Percentiles rank a stretch among this genome's conserved stretches.
These are phyloP conservation scores for Hexactinellida sp. DNA, from an alignment of 37 sponge, comb jelly and placozoan genomes.

Conservation along the genomic window DNA sequence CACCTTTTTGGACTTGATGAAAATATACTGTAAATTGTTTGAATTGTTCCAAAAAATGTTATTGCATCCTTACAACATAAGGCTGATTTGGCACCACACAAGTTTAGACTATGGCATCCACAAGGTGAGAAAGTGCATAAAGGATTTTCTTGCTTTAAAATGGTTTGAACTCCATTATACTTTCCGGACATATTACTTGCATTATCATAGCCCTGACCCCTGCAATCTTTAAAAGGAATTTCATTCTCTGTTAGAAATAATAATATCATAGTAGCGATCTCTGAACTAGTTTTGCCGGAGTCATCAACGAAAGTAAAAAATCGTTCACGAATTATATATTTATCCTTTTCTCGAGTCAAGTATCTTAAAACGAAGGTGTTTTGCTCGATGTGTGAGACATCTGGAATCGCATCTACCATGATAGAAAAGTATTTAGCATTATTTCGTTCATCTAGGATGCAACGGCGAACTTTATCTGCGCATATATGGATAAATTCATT, in stretches of 20 bases:
- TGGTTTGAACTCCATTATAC: conserved; percentile 19
- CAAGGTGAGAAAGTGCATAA: conserved; percentile 14
- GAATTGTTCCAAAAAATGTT: conserved; percentile 21
- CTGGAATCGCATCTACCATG: conserved; percentile 26
- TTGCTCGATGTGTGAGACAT: conserved; percentile 21
- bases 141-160: conserved; percentile 15
- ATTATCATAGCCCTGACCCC: neutral
- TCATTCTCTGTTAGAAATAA: too few relatives aligned
- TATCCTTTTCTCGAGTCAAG: neutral
- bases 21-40: conserved; percentile 11
- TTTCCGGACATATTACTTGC: conserved; percentile 21
- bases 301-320: too few relatives aligned
- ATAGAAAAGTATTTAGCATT: conserved; percentile 23
- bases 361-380: conserved; percentile 15
- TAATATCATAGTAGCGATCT: too few relatives aligned
- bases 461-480: neutral
- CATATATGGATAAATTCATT: conserved; percentile 11
- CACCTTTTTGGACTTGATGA: conserved; percentile 18
- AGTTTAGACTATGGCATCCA: conserved; percentile 18
- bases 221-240: neutral
- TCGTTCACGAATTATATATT: too few relatives aligned
- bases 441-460: neutral
- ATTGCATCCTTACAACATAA: conserved; percentile 20
- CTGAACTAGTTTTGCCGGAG: too few relatives aligned
- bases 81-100: conserved; percentile 13